Evolutionary conservation across 2,888 invertebrate species (phyloP).

Genomic region (Syrista parreyssii): DNA sequence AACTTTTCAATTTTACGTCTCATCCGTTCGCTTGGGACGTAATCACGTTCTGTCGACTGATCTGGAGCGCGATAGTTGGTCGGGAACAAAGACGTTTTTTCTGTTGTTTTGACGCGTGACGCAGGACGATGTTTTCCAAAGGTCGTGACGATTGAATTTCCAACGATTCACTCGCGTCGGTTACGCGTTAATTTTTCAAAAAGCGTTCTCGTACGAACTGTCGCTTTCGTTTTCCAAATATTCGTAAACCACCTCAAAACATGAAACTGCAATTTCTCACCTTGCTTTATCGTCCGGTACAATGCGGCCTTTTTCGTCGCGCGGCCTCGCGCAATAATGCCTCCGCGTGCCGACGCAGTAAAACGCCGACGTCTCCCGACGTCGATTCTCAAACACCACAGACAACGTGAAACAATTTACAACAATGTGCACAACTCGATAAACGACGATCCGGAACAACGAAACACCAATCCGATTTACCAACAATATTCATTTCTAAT

Average conservation of each 20-base stretch:
- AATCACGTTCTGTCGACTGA: not conserved
- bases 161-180: not conserved
- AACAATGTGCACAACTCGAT: not conserved
- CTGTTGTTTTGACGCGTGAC: not conserved
- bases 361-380: not conserved
- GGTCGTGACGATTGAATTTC: not conserved
- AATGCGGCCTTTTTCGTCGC: not conserved
- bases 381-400: not conserved
- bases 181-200: not conserved
- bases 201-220: not conserved
- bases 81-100: not conserved
- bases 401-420: not conserved
- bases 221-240: not conserved
- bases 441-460: not conserved
- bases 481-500: not conserved
- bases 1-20: not conserved
- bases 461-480: not conserved
- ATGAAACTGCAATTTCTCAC: not conserved
- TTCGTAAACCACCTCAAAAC: not conserved
- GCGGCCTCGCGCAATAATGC: not conserved
- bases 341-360: not conserved
- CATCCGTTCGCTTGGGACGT: not conserved
- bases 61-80: not conserved
- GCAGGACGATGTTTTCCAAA: not conserved
- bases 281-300: not conserved